These are phyloP conservation scores for Mormyrus iriodes DNA, from an alignment of 2,113 vertebrate genomes.

Conservation along the genomic window DNA sequence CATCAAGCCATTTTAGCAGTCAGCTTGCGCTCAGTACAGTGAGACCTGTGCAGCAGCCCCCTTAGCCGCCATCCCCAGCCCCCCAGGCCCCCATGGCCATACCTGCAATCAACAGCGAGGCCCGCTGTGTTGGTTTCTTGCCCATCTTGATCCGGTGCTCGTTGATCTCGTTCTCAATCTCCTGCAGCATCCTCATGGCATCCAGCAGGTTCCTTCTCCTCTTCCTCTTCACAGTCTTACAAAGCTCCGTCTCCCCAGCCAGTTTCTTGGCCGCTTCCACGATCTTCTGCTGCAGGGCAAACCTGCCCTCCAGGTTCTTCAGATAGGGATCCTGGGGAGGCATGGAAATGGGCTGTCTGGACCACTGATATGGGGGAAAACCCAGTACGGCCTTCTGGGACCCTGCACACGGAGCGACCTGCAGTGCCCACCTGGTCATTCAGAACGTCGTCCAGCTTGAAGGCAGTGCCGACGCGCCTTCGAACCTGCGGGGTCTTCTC, in stretches of 20 bases:
- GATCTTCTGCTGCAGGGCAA: slow-evolving; percentile 87
- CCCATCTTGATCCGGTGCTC: slow-evolving; percentile 76
- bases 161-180: slow-evolving; percentile 83
- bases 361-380: not conserved
- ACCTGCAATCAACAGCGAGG: slow-evolving; percentile 73
- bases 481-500: slow-evolving; percentile 79
- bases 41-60: not conserved
- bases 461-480: slow-evolving; percentile 76
- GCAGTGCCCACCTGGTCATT: slow-evolving; percentile 67
- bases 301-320: slow-evolving; percentile 83
- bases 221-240: slow-evolving; percentile 88
- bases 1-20: not conserved
- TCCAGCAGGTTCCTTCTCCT: slow-evolving; percentile 78
- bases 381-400: not conserved
- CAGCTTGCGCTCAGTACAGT: not conserved
- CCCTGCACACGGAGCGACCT: not conserved
- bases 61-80: not conserved
- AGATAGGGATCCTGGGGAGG: slow-evolving; percentile 75
- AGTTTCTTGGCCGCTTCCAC: slow-evolving; percentile 89
- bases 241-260: slow-evolving; percentile 74
- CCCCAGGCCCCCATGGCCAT: not conserved
- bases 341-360: not conserved
- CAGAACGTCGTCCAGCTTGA: slow-evolving; percentile 83
- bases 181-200: slow-evolving; percentile 77
- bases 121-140: slow-evolving; percentile 78